phyloP scores from a whole-genome alignment of 2,888 invertebrate species.

The Zygogramma bicolorata region DNA sequence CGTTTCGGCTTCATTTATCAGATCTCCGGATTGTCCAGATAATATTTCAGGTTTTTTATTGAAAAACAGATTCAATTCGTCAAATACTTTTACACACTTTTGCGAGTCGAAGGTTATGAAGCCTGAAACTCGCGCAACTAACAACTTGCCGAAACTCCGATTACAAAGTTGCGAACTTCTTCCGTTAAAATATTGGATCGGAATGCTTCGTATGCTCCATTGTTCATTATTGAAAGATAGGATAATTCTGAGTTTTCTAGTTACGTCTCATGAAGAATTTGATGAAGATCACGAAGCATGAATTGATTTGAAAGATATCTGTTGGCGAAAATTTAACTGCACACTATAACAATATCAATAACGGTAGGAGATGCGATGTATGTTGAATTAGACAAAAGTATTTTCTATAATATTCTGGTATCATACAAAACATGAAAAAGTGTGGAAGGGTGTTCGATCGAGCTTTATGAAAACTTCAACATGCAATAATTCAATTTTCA shows the following conservation, averaged over 20 bases:
- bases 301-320: too few relatives aligned
- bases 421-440: too few relatives aligned
- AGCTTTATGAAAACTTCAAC: too few relatives aligned
- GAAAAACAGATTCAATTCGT: conserved; percentile 21
- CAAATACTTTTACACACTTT: conserved; percentile 15
- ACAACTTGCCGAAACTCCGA: conserved; percentile 26
- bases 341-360: too few relatives aligned
- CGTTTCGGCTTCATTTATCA: neutral
- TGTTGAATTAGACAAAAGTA: too few relatives aligned
- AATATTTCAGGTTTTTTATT: neutral
- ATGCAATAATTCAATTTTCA: too few relatives aligned
- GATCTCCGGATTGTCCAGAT: neutral
- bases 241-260: neutral
- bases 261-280: too few relatives aligned
- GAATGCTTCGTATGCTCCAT: conserved; percentile 15
- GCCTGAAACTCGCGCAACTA: conserved; percentile 9
- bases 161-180: conserved; percentile 29
- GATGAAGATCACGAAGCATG: too few relatives aligned
- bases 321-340: too few relatives aligned
- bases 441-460: too few relatives aligned
- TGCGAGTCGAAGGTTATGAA: conserved; percentile 22
- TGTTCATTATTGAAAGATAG: neutral
- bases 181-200: conserved; percentile 20
- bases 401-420: too few relatives aligned
- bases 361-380: too few relatives aligned